A percentile compares a stretch with the other conserved stretches of the same genome.
These are phyloP conservation scores for Drosophila truncata DNA, from an alignment of 1,140 invertebrate genomes.

Conservation along the genomic window DNA sequence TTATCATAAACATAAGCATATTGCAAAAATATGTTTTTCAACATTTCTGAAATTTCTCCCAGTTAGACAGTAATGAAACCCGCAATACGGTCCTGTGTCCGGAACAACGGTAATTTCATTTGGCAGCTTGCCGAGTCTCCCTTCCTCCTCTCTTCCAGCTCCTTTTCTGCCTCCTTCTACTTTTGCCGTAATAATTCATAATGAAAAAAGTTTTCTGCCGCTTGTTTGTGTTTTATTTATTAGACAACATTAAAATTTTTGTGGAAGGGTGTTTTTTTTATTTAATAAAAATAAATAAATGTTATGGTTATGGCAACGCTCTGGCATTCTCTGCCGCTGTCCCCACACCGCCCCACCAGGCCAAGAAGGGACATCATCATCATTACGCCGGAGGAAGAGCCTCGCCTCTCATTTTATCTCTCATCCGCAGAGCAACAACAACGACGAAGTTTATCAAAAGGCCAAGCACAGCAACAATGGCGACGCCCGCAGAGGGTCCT, in stretches of 20 bases:
- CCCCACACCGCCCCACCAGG: not conserved
- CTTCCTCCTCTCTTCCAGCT: not conserved
- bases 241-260: slow-evolving; percentile 45
- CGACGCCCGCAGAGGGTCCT: slow-evolving; percentile 26
- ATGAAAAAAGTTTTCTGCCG: slow-evolving; percentile 78
- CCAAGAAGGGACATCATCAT: slow-evolving; percentile 62
- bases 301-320: slow-evolving; percentile 56
- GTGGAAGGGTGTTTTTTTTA: slow-evolving; percentile 53
- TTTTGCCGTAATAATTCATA: slow-evolving; percentile 76
- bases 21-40: not conserved
- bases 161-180: slow-evolving; percentile 2
- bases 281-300: slow-evolving; percentile 81
- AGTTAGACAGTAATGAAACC: slow-evolving; percentile 50
- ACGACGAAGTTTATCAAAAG: slow-evolving; percentile 78
- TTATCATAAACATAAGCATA: too few relatives aligned
- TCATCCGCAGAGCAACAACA: slow-evolving; percentile 17
- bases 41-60: not conserved
- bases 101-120: slow-evolving; percentile 56
- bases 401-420: slow-evolving; percentile 21
- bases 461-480: slow-evolving; percentile 70
- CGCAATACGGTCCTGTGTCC: slow-evolving; percentile 52
- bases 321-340: not conserved
- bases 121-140: slow-evolving; percentile 18
- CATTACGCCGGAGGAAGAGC: slow-evolving; percentile 47
- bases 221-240: slow-evolving; percentile 55